Conservation (phyloP, 2,113 vertebrate genomes). For the Maccullochella peelii region DNA sequence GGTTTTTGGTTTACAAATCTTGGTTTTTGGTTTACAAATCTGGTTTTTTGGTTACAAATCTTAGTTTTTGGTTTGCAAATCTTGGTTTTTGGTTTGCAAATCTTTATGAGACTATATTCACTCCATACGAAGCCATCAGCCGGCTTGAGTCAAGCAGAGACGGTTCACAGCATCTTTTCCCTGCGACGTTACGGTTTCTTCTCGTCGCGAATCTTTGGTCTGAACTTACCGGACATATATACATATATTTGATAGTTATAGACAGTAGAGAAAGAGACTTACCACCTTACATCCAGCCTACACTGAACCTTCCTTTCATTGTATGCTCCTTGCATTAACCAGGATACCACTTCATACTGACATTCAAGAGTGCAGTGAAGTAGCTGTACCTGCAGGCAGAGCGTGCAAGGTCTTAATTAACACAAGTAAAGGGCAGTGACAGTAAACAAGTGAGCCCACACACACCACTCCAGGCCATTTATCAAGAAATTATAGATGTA, state of each 20-base stretch:
- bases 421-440: conserved; percentile 19
- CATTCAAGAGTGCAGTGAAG: neutral
- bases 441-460: conserved; percentile 31
- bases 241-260: neutral
- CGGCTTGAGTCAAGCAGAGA: too few relatives aligned
- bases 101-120: too few relatives aligned
- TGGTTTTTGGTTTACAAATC: too few relatives aligned
- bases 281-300: neutral
- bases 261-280: neutral
- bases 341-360: neutral
- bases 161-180: too few relatives aligned
- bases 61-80: too few relatives aligned
- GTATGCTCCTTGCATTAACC: conserved; percentile 1
- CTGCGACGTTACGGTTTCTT: too few relatives aligned
- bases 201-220: too few relatives aligned
- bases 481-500: conserved; percentile 10
- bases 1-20: too few relatives aligned
- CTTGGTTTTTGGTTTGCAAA: too few relatives aligned
- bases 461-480: conserved; percentile 27
- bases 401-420: conserved; percentile 30
- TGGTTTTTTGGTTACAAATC: too few relatives aligned
- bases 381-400: conserved; percentile 21
- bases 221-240: neutral
- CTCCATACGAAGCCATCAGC: too few relatives aligned
- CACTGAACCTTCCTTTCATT: neutral